Evolutionary conservation across 2,113 vertebrate genomes (phyloP).

Genomic region (Odobenus rosmarus): DNA sequence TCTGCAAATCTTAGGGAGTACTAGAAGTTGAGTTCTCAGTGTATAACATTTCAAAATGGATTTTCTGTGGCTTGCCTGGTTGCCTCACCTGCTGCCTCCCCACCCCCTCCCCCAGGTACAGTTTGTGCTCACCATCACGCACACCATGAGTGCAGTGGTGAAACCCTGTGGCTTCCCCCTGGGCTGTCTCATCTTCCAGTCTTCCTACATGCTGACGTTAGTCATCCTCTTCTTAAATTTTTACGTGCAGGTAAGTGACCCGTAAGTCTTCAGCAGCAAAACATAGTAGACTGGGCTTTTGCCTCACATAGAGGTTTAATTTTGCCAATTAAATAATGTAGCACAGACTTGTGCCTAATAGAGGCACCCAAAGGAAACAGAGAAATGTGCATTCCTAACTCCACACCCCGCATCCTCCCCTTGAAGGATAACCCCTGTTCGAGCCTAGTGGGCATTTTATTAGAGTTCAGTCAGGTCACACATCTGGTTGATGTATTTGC

Average conservation of each 20-base stretch:
- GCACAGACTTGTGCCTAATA: neutral
- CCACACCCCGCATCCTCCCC: neutral
- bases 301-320: neutral
- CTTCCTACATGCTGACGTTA: conserved; percentile 92
- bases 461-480: neutral
- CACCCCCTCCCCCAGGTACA: conserved; percentile 85
- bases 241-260: conserved; percentile 90
- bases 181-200: conserved; percentile 93
- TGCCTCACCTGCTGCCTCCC: fast-evolving
- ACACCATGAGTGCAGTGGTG: conserved; percentile 90
- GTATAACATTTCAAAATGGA: fast-evolving
- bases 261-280: fast-evolving
- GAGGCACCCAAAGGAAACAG: neutral
- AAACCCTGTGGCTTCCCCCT: conserved; percentile 92
- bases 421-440: neutral
- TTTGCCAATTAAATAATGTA: neutral
- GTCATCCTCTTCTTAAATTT: conserved; percentile 93
- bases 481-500: neutral
- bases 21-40: neutral
- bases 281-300: fast-evolving
- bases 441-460: neutral
- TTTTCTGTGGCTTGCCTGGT: fast-evolving
- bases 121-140: conserved; percentile 91
- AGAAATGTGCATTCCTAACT: neutral
- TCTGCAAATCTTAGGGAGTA: neutral